Base-by-base conservation (phyloP, 2,797 vertebrate genomes). In the Protosalanx chinensis region DNA sequence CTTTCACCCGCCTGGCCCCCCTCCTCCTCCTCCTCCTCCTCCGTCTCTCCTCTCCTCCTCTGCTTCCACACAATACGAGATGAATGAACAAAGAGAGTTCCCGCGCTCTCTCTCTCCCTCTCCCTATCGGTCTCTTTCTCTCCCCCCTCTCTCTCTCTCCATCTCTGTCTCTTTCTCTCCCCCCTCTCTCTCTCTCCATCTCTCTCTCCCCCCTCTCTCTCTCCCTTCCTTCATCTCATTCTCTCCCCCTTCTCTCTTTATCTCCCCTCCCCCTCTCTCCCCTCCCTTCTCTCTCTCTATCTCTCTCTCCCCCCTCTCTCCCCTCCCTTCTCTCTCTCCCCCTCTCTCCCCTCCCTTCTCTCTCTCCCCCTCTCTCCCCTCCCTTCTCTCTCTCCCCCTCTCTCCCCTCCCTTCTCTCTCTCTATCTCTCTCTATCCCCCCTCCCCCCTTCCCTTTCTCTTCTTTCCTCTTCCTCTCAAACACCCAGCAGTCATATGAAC, bases 331-430 rank as follows among this genome's bases (percentile, higher is more conserved):
- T 62, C 60, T 62, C 29, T 62, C 60, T 12, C n/a, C n/a, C 29
- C 29, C 29, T 35, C 71, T n/a, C 35, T 30, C n/a, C 6, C 0
- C 3, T 6, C 23, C 20, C 5, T 33, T 64, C 46, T 30, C 51
- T 61, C 56, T 67, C 62, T n/a, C 8, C 33, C 18, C 35, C 29
- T 30, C 60, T 62, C 27, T 13, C 29, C 32, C 60, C 32, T 10
- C 32, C 60, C 2, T 1, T 62, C 60, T 32, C 60, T 30, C 60
- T 62, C 27, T 30, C 29, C 32, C 60, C 32, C 27, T 29, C 27
- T 62, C 60, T 5, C 23, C n/a, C n/a, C n/a, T n/a, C n/a, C n/a
- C n/a, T n/a, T 62, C 60, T 62, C 60, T 62, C 29, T 62, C 60
- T 12, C n/a, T 7, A 30, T 64, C 1, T 35, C 33, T 64, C 61